Conservation (phyloP, 1,140 invertebrate genomes). For the Pseudoatta argentina region DNA sequence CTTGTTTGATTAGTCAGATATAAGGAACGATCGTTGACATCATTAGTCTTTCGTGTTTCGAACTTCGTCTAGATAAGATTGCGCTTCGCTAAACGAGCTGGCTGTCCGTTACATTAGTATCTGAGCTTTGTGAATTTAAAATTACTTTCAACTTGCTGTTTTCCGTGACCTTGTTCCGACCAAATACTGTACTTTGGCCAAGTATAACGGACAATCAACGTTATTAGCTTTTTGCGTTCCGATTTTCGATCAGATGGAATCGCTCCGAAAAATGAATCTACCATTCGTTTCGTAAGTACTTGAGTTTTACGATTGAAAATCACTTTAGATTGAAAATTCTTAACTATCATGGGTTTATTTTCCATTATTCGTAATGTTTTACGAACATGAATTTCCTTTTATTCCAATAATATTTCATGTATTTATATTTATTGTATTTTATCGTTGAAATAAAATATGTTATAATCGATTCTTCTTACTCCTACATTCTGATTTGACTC, state of each 20-base stretch:
- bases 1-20: neutral
- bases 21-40: neutral
- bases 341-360: neutral
- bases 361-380: neutral
- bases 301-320: neutral
- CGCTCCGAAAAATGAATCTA: neutral
- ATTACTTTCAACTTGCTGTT: constrained; percentile 17
- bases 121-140: neutral
- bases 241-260: neutral
- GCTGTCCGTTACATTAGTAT: neutral
- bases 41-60: neutral
- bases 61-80: neutral
- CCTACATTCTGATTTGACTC: neutral
- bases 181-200: neutral
- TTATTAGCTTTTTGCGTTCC: neutral
- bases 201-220: neutral
- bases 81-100: neutral
- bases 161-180: constrained; percentile 2
- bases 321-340: neutral
- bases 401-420: neutral
- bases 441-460: neutral
- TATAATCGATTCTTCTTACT: neutral
- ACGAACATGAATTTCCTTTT: neutral
- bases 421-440: neutral
- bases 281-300: neutral